phyloP scores from a whole-genome alignment of 2,888 invertebrate genomes.

The Limulus polyphemus region DNA sequence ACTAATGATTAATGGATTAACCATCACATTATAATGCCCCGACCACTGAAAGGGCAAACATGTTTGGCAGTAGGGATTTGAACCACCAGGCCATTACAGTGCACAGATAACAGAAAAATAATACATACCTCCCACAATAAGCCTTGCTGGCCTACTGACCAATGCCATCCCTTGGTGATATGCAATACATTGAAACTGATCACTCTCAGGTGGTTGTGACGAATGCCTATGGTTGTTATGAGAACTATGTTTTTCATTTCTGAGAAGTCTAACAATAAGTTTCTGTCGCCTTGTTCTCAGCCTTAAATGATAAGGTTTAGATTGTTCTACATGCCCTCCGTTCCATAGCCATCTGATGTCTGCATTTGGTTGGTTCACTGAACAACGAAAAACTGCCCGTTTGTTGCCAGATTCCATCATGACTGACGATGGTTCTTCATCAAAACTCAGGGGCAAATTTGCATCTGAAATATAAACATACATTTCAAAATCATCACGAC shows the following conservation, averaged over 20 bases:
- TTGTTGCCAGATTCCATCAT: conserved; percentile 66
- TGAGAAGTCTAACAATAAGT: not conserved
- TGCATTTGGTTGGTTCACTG: conserved; percentile 15
- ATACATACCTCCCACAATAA: conserved; percentile 48
- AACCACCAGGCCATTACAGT: not conserved
- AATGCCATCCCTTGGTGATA: conserved; percentile 68
- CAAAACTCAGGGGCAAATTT: conserved; percentile 10
- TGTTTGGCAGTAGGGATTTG: too few species aligned
- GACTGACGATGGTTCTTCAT: conserved; percentile 32
- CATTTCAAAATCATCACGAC: not conserved
- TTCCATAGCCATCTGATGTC: conserved; percentile 23
- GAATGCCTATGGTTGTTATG: not conserved
- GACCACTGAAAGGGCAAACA: too few species aligned
- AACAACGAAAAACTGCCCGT: conserved; percentile 64
- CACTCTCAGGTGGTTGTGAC: not conserved
- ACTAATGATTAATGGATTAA: too few species aligned
- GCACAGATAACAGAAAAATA: not conserved
- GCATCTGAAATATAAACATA: too few species aligned
- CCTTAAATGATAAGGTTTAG: not conserved
- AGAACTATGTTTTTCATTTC: not conserved
- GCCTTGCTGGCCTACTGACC: conserved; percentile 64
- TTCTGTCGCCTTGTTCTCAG: not conserved
- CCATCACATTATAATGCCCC: too few species aligned
- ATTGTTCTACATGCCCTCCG: conserved; percentile 10
- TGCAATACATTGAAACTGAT: conserved; percentile 62